Evolutionary conservation across 2,113 vertebrate genomes (phyloP).

Genomic region (Petromus typicus): DNA sequence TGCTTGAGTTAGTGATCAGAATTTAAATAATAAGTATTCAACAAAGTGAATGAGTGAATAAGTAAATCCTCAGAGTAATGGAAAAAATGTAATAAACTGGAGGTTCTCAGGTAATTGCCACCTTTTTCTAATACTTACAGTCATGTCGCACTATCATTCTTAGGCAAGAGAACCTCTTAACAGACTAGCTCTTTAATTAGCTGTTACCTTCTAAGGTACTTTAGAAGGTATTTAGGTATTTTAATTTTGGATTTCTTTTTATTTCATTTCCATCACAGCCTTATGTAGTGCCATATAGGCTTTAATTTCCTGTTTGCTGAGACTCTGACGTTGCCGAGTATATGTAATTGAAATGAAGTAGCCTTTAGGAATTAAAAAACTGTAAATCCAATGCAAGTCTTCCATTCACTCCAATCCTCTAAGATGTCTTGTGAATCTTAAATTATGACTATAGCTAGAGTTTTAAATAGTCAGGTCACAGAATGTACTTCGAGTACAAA

Average conservation of each 20-base stretch:
- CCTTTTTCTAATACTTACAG: slow-evolving; percentile 44
- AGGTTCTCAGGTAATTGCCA: neutral
- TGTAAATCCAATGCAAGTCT: slow-evolving; percentile 56
- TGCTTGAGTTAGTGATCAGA: slow-evolving; percentile 52
- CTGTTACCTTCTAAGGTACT: slow-evolving; percentile 4
- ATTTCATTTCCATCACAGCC: slow-evolving; percentile 14
- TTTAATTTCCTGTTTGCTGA: slow-evolving; percentile 40
- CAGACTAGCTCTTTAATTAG: slow-evolving; percentile 8
- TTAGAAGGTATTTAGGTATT: neutral
- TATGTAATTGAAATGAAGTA: slow-evolving; percentile 63
- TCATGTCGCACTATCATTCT: neutral
- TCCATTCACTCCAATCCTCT: slow-evolving; percentile 3
- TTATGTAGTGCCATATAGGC: slow-evolving; percentile 22
- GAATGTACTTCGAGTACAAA: neutral
- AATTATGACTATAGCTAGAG: slow-evolving; percentile 44
- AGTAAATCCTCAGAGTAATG: neutral
- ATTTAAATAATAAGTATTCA: slow-evolving; percentile 10
- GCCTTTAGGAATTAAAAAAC: slow-evolving; percentile 61
- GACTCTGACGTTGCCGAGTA: slow-evolving; percentile 35
- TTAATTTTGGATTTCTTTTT: slow-evolving; percentile 56
- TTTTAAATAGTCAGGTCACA: slow-evolving; percentile 39
- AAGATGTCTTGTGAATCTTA: slow-evolving; percentile 62
- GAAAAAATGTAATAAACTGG: slow-evolving; percentile 39
- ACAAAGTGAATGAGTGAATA: neutral
- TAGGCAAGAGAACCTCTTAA: slow-evolving; percentile 21